phyloP scores from a whole-genome alignment of 2,888 invertebrate species.

The Pilophorus perplexus region DNA sequence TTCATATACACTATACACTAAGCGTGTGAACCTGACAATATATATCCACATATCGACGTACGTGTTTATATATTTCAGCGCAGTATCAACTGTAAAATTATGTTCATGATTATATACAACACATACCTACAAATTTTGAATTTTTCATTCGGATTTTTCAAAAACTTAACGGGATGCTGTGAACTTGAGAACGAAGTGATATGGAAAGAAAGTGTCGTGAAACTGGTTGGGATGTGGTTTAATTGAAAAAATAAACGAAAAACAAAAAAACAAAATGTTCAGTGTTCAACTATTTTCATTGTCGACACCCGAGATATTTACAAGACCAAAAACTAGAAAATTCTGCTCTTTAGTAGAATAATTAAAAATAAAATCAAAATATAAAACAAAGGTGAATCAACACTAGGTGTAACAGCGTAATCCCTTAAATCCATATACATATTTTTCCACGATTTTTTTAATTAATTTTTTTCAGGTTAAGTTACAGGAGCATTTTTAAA shows the following conservation, averaged over 20 bases:
- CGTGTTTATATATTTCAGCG: constrained; percentile 33
- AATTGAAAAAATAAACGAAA: too few species aligned
- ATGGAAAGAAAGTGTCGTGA: too few species aligned
- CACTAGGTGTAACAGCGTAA: constrained; percentile 35
- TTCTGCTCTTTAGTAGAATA: too few species aligned
- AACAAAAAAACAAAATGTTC: too few species aligned
- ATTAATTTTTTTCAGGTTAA: background rate
- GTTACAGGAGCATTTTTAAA: constrained; percentile 5
- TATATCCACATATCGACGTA: constrained; percentile 33
- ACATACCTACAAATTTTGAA: constrained; percentile 16
- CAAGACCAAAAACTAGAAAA: background rate
- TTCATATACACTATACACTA: constrained; percentile 45
- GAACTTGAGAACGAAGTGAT: too few species aligned
- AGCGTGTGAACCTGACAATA: constrained; percentile 44
- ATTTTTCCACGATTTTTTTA: too few species aligned
- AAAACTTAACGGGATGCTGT: too few species aligned
- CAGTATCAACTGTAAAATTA: constrained; percentile 30
- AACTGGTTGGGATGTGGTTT: too few species aligned
- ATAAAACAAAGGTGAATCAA: constrained; percentile 29
- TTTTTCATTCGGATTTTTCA: too few species aligned
- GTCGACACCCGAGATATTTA: too few species aligned
- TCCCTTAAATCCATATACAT: constrained; percentile 30
- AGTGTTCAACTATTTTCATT: too few species aligned
- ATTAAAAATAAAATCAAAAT: too few species aligned
- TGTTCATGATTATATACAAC: constrained; percentile 38